phyloP scores from a whole-genome alignment of 37 sponge, comb jelly and placozoan species.

The Beroe forskalii region DNA sequence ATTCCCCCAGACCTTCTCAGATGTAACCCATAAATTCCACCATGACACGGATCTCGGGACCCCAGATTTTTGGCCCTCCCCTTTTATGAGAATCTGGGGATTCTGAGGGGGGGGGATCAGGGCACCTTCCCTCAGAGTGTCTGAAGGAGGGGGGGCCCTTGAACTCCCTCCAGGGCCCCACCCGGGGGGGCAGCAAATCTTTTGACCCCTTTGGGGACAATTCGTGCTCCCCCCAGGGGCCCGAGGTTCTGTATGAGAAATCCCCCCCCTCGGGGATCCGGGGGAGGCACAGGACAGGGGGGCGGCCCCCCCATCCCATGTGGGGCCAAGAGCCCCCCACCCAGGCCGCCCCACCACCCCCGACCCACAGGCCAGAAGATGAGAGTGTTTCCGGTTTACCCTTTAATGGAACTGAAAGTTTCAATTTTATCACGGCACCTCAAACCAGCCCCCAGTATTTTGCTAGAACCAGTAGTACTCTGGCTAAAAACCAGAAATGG shows the following conservation, averaged over 20 bases:
- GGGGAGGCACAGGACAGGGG: neutral
- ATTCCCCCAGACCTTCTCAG: no score
- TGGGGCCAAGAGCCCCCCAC: neutral
- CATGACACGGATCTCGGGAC: neutral
- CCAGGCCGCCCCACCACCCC: neutral
- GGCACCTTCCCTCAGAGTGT: neutral
- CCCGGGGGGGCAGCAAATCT: neutral
- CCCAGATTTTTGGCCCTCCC: neutral
- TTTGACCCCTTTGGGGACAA: neutral
- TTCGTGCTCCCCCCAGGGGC: neutral
- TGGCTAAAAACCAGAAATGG: no score
- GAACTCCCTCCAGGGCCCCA: neutral
- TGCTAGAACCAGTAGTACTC: no score
- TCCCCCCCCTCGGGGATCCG: neutral
- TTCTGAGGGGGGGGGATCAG: neutral
- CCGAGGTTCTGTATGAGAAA: neutral
- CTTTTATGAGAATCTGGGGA: neutral
- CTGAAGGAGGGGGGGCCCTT: neutral
- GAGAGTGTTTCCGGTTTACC: neutral
- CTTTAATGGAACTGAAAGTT: no score
- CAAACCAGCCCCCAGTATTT: neutral
- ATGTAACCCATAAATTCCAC: neutral
- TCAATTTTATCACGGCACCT: no score
- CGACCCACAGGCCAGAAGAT: no score
- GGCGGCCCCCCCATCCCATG: neutral